These are phyloP conservation scores for Chrysocyon brachyurus DNA, from an alignment of 2,797 vertebrate species.

Conservation along the genomic window DNA sequence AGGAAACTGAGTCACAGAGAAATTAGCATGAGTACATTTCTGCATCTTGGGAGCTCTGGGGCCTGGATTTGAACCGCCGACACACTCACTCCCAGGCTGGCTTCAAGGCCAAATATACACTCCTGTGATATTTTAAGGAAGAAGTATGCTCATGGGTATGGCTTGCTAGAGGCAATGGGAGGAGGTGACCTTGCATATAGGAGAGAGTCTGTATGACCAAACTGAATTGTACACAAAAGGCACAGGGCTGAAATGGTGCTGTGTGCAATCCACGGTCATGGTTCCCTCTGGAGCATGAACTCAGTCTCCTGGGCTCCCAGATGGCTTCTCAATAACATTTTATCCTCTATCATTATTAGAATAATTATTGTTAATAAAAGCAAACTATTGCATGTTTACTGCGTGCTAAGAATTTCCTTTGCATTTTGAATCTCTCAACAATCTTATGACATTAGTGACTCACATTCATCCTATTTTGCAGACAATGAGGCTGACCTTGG, in stretches of 20 bases:
- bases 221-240: neutral
- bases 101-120: neutral
- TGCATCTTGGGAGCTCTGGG: too few relatives aligned
- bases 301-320: neutral
- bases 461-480: neutral
- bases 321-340: neutral
- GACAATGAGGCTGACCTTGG: neutral
- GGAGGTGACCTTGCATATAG: rapidly evolving
- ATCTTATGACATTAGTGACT: neutral
- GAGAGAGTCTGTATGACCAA: neutral
- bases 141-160: neutral
- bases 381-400: neutral
- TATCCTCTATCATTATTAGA: neutral
- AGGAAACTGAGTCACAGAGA: neutral
- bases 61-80: neutral
- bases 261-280: neutral
- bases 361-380: neutral
- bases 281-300: neutral
- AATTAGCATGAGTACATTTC: neutral
- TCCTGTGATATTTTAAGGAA: neutral
- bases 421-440: neutral
- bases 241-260: neutral
- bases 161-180: neutral
- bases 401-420: neutral
- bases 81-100: neutral